Percentiles rank a stretch among this genome's conserved stretches.
These are phyloP conservation scores for Leptarthrus brevirostris DNA, from an alignment of 2,888 invertebrate genomes.

Conservation along the genomic window DNA sequence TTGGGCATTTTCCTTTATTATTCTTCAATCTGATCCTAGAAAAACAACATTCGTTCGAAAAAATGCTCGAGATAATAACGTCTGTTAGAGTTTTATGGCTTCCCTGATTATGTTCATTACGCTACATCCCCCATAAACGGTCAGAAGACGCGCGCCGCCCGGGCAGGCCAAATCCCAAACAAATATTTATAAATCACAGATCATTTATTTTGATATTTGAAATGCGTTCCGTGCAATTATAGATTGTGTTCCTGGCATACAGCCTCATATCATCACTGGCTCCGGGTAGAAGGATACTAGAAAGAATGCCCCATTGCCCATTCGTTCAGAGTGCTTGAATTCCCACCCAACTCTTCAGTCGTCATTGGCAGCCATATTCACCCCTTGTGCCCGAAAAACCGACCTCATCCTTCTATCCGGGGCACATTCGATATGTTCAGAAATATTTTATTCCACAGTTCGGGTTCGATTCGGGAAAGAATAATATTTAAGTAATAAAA, in stretches of 20 bases:
- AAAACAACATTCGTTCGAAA: conserved; percentile 35
- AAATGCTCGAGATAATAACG: conserved; percentile 30
- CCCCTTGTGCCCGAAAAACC: neutral
- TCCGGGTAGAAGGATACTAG: neutral
- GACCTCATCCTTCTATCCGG: too few species aligned
- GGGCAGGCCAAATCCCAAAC: conserved; percentile 51
- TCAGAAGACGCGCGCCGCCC: conserved; percentile 1
- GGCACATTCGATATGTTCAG: conserved; percentile 35
- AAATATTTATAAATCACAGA: conserved; percentile 57
- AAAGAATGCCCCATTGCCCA: conserved; percentile 9
- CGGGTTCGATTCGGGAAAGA: conserved; percentile 52
- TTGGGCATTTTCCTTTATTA: conserved; percentile 34
- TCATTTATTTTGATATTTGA: conserved; percentile 57
- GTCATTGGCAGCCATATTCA: too few species aligned
- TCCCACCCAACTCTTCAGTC: neutral
- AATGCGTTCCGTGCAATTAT: conserved; percentile 56
- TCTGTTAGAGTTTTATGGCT: conserved; percentile 50
- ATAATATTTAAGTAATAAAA: conserved; percentile 56
- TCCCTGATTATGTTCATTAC: conserved; percentile 54
- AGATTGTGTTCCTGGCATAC: conserved; percentile 48
- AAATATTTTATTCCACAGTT: conserved; percentile 50
- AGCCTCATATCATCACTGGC: conserved; percentile 26
- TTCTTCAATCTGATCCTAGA: conserved; percentile 25
- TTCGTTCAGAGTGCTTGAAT: conserved; percentile 14
- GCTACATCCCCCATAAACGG: conserved; percentile 46